phyloP scores from a whole-genome alignment of 2,888 invertebrate genomes.

The Ennomos quercinarius region DNA sequence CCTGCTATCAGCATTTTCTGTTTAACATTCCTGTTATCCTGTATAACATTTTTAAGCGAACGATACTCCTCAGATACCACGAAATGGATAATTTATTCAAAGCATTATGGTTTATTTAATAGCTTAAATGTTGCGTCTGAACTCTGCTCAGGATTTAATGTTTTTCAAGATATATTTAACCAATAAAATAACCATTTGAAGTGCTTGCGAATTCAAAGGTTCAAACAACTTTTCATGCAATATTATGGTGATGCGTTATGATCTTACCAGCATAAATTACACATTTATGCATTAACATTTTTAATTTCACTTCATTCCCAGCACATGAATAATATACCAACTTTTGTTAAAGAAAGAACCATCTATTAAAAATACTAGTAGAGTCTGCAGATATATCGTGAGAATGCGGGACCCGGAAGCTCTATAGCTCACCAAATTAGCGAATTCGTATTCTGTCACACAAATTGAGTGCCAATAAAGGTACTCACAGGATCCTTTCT shows the following conservation, averaged over 20 bases:
- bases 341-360: too few relatives aligned
- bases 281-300: neutral
- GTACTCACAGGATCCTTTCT: conserved; percentile 7
- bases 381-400: conserved; percentile 9
- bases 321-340: too few relatives aligned
- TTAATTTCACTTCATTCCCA: too few relatives aligned
- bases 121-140: too few relatives aligned
- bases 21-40: conserved; percentile 26
- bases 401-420: conserved; percentile 18
- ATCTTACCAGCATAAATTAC: too few relatives aligned
- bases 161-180: too few relatives aligned
- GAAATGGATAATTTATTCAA: conserved; percentile 12
- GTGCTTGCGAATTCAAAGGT: too few relatives aligned
- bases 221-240: too few relatives aligned
- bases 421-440: conserved; percentile 6
- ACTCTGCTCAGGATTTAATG: too few relatives aligned
- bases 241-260: too few relatives aligned
- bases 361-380: neutral
- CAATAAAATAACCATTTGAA: too few relatives aligned
- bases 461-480: conserved; percentile 18
- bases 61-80: conserved; percentile 11
- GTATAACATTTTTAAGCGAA: conserved; percentile 18
- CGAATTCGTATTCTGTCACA: conserved; percentile 14
- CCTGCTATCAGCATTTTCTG: conserved; percentile 31
- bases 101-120: conserved; percentile 7